Evolutionary conservation across 2,888 invertebrate species (phyloP), one percentile per base, ranked within the genome.

Genomic region (Strigamia crassipes): DNA sequence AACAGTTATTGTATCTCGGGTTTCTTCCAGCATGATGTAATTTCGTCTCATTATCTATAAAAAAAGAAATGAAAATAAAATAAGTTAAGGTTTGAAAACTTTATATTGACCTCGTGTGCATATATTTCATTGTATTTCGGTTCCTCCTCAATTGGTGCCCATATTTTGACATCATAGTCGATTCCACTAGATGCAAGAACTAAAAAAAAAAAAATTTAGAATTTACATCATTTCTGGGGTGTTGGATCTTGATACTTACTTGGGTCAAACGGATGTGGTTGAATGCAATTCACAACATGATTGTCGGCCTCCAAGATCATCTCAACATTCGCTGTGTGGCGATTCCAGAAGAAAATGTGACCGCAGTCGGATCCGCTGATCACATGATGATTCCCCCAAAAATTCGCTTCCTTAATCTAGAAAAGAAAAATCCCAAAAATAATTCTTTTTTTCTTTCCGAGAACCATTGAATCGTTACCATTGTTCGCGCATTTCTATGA

Each of bases 341-440:
- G 90, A 82, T 94, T 91, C 95, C 95, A 95, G 46, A 94, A 90
- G 86, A 95, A 95, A 15, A 95, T 92, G 86, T 95, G 94, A 0
- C 95, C 95, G 87, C 95, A 95, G 88, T 95, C 95, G 15, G 94
- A 94, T n/a, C 95, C 95, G 27, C 94, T 94, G 92, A 95, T 92
- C 15, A 95, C 92, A 88, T 91, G 93, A 85, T 92, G 89, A 85
- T 92, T 90, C 78, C 95, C 95, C 94, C 94, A 95, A 88, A 95
- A 95, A 83, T 92, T 92, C 4, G 94, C 93, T 87, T 95, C 94
- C 88, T 95, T 95, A 83, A 95, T 94, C 94, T 83, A 79, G 15
- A 23, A 13, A 5, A 21, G 31, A 42, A 78, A n/a, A 31, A 78
- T 3, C 18, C 27, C 27, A 3, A 27, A 27, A 27, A 27, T 27